Percentiles rank a stretch among this genome's conserved stretches.
Evolutionary conservation across 1,140 invertebrate species (phyloP).

Genomic region (Conus ventricosus): DNA sequence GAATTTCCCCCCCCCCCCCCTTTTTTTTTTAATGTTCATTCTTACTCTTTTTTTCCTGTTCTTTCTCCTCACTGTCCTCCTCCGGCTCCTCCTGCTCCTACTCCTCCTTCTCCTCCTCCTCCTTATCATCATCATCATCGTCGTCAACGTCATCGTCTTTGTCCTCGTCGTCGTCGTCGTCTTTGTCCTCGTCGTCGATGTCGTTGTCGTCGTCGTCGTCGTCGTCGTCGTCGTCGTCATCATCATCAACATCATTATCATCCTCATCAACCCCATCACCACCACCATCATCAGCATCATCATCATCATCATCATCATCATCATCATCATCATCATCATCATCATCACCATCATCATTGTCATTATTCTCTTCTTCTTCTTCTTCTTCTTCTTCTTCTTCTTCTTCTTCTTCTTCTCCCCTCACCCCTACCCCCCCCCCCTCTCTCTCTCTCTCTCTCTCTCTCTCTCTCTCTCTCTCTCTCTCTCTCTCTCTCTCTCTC

Average conservation of each 20-base stretch:
- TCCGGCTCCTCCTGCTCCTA: not conserved
- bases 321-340: not conserved
- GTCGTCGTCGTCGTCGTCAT: too few relatives aligned
- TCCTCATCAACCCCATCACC: too few relatives aligned
- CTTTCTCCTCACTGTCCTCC: not conserved
- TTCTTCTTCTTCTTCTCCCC: not conserved
- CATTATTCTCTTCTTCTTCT: too few relatives aligned
- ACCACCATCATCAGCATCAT: too few relatives aligned
- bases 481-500: not conserved
- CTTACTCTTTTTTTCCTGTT: not conserved
- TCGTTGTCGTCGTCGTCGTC: too few relatives aligned
- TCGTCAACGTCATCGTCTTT: too few relatives aligned
- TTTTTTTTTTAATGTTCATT: not conserved
- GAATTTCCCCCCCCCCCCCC: too few relatives aligned
- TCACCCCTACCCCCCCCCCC: not conserved
- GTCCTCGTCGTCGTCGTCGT: too few relatives aligned
- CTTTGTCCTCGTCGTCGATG: too few relatives aligned
- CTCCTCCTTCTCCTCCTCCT: too few relatives aligned
- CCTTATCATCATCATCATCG: too few relatives aligned
- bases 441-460: not conserved
- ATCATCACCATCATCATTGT: too few relatives aligned
- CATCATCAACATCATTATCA: not conserved
- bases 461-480: not conserved
- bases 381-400: not conserved
- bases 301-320: not conserved